phyloP scores from a whole-genome alignment of 2,797 vertebrate genomes.

The Vipera latastei region DNA sequence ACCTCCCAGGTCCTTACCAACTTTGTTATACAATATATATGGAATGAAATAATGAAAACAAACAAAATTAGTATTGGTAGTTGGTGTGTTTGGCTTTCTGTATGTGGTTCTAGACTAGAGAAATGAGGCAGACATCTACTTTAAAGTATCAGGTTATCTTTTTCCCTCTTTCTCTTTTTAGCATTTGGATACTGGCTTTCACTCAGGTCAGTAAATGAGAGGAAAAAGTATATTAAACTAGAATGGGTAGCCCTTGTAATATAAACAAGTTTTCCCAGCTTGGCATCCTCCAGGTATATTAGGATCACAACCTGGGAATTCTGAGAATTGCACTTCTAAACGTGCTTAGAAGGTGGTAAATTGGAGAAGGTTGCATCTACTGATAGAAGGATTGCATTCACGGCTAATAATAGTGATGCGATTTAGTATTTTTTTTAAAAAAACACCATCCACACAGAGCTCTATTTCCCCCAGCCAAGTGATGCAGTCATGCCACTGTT shows the following conservation, averaged over 20 bases:
- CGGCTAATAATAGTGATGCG: not conserved
- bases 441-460: not conserved
- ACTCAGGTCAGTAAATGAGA: not conserved
- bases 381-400: not conserved
- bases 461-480: not conserved
- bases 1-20: no score
- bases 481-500: not conserved
- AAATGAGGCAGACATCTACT: not conserved
- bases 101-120: no score
- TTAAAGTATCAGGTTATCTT: not conserved
- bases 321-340: not conserved
- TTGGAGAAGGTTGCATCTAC: not conserved
- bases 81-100: not conserved
- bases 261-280: not conserved
- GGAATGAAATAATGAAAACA: not conserved
- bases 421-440: no score
- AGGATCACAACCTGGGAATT: not conserved
- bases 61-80: not conserved
- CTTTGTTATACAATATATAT: not conserved
- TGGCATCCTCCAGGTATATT: not conserved
- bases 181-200: not conserved
- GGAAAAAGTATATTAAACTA: not conserved
- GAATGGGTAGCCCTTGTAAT: not conserved
- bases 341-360: not conserved
- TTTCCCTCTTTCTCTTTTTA: not conserved